Conservation (phyloP, 2,113 vertebrate species). For the Scytalopus superciliaris region DNA sequence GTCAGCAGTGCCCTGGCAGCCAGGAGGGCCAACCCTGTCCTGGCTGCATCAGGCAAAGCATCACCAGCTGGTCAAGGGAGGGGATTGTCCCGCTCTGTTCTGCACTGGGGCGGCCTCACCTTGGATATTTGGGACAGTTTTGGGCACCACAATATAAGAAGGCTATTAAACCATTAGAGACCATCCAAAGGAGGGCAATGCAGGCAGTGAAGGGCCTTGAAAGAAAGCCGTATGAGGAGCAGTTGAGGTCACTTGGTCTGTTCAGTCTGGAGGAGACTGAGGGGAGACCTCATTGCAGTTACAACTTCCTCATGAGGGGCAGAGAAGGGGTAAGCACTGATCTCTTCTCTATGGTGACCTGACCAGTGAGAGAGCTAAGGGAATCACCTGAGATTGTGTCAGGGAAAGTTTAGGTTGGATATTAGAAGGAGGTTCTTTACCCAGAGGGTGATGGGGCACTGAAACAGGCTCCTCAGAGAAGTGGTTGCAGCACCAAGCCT, state of each 20-base stretch:
- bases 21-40: not conserved
- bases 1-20: not conserved
- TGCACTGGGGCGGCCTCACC: not conserved
- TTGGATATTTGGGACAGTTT: not conserved
- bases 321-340: not conserved
- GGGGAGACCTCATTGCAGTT: not conserved
- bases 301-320: not conserved
- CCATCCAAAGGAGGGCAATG: not conserved
- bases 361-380: not conserved
- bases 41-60: not conserved
- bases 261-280: not conserved
- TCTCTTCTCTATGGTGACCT: not conserved
- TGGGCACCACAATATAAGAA: not conserved
- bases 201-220: not conserved
- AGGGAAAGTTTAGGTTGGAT: not conserved
- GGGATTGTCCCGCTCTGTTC: not conserved
- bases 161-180: not conserved
- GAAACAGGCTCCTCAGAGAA: not conserved
- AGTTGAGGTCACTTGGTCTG: not conserved
- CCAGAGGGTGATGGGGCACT: not conserved
- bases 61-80: not conserved
- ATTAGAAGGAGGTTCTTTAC: not conserved
- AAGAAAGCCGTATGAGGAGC: too few relatives aligned
- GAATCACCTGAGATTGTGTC: not conserved
- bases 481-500: not conserved